These are phyloP conservation scores for Esperia sulphurella DNA, from an alignment of 2,888 invertebrate genomes.

Conservation along the genomic window DNA sequence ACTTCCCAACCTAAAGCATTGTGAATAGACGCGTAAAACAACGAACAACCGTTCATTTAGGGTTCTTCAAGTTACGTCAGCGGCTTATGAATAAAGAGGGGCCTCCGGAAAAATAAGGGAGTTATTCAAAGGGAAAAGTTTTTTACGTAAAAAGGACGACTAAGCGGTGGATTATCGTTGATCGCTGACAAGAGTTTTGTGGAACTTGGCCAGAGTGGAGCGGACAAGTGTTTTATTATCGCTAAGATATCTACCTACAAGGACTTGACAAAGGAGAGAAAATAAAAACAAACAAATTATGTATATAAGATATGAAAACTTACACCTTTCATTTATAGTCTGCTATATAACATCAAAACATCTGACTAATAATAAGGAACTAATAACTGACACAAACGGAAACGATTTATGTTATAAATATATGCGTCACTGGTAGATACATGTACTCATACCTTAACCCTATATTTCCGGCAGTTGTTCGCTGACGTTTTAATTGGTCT, in stretches of 20 bases:
- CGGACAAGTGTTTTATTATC: constrained; percentile 59
- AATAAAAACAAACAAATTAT: constrained; percentile 42
- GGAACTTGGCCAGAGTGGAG: constrained; percentile 49
- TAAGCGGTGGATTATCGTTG: constrained; percentile 69
- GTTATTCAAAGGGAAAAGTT: constrained; percentile 69
- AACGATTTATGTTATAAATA: too few relatives aligned
- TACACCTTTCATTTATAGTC: too few relatives aligned
- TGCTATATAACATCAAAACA: too few relatives aligned
- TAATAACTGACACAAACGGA: too few relatives aligned
- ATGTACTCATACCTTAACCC: too few relatives aligned
- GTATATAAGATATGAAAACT: neutral
- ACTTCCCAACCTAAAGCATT: constrained; percentile 69
- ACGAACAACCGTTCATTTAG: constrained; percentile 77
- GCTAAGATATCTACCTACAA: constrained; percentile 21
- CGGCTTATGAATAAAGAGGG: constrained; percentile 76
- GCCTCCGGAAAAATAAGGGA: constrained; percentile 62
- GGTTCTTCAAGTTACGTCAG: constrained; percentile 72
- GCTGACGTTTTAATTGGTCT: too few relatives aligned
- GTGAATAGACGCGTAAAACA: constrained; percentile 77
- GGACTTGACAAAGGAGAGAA: constrained; percentile 34
- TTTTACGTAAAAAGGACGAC: constrained; percentile 62
- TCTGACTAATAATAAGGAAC: too few relatives aligned
- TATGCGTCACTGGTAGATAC: too few relatives aligned
- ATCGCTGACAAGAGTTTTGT: constrained; percentile 69
- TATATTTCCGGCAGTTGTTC: too few relatives aligned